Base-by-base conservation (phyloP, 2,888 invertebrate genomes). In the Cheilosia pagana region DNA sequence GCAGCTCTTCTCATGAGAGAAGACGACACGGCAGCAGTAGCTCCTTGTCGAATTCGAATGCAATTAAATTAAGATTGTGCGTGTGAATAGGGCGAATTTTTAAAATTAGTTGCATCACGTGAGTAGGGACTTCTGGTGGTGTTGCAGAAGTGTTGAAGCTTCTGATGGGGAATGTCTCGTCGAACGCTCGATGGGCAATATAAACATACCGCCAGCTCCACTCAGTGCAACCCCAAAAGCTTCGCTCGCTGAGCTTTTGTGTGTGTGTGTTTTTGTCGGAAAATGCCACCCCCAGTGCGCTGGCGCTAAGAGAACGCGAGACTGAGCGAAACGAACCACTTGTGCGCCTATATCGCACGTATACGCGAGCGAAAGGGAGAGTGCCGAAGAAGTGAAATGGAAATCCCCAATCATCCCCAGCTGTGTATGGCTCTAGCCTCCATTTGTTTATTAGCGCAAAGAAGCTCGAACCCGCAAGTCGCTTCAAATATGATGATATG, bases 361-460 rank as follows among this genome's bases (percentile, higher is more conserved):
- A 52, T 6, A 48, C 28, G n/a, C 50, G 25, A 50, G 23, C 8
- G 2, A 76, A 35, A 35, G 3, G 35, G 35, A 35, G 35, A 31
- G 2, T 39, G n/a, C 23, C 43, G 43, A 43, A 7, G 19, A 35
- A 74, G 63, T 25, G 75, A 52, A 59, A 8, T n/a, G n/a, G n/a
- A n/a, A n/a, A n/a, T n/a, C 19, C 12, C 1, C 35, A 83, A 83
- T 74, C 67, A 74, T 59, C 83, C 74, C 74, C 67, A 57, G 50
- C n/a, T 16, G 12, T 10, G 45, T 39, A 82, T 82, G 62, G 78
- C 82, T 68, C 74, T 68, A 78, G 72, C 78, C 79, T 70, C 74
- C 67, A 74, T 45, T 83, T 83, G 72, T 75, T 75, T 85, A 71
- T 71, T 67, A 81, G 71, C 70, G 60, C 43, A 25, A 81, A 67